These are phyloP conservation scores for Ctenomys sociabilis DNA, from an alignment of 2,113 vertebrate genomes.

Conservation along the genomic window DNA sequence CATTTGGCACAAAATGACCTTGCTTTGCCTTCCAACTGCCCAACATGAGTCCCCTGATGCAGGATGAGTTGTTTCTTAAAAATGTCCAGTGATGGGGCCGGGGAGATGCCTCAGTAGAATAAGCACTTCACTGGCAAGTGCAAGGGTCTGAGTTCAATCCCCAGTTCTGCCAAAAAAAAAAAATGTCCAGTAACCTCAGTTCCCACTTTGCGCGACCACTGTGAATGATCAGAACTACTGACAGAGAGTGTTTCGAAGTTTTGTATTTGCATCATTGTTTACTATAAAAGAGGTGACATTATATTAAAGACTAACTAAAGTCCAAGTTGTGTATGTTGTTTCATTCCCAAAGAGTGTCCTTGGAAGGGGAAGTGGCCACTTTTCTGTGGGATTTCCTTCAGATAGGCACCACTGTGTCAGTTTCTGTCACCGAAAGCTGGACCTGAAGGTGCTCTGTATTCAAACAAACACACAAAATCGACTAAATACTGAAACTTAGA, in stretches of 20 bases:
- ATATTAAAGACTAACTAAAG: slow-evolving; percentile 68
- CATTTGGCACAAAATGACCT: slow-evolving; percentile 17
- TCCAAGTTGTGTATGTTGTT: neutral
- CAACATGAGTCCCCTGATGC: neutral
- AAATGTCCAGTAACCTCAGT: neutral
- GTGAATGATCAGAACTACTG: slow-evolving; percentile 68
- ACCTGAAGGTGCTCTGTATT: neutral
- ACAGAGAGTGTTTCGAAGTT: slow-evolving; percentile 4
- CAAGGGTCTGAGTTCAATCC: no score
- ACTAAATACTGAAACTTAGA: neutral
- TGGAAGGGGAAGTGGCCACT: neutral
- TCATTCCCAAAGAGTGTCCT: neutral
- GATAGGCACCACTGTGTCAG: neutral
- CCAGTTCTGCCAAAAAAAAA: no score
- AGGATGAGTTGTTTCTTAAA: neutral
- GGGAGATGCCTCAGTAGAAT: no score
- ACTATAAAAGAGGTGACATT: slow-evolving; percentile 14
- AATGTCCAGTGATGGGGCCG: neutral
- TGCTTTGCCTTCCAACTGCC: neutral
- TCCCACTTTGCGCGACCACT: slow-evolving; percentile 42
- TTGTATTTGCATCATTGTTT: slow-evolving; percentile 64
- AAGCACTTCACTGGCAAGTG: no score
- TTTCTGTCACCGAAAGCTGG: neutral
- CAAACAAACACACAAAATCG: neutral
- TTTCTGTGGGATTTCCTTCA: neutral